Evolutionary conservation across 2,797 vertebrate species (phyloP).

Genomic region (Halcyon smyrnensis): DNA sequence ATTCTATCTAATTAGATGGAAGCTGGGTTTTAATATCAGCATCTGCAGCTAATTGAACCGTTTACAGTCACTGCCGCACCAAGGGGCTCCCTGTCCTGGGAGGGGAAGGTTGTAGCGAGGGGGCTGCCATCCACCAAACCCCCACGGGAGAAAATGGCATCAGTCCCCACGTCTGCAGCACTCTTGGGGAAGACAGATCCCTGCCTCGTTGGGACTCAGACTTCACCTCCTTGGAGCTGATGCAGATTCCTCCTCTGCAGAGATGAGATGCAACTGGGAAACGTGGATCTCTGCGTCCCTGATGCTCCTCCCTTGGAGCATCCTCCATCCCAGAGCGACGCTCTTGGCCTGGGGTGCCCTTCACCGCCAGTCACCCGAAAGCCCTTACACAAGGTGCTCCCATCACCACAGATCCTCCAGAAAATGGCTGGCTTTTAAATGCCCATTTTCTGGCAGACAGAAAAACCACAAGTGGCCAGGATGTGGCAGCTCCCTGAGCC

Average conservation of each 20-base stretch:
- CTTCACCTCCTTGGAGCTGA: neutral
- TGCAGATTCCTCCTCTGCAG: neutral
- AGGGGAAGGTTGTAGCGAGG: neutral
- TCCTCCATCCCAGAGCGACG: rapidly evolving
- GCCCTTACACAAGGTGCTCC: neutral
- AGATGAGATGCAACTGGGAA: rapidly evolving
- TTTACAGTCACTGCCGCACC: neutral
- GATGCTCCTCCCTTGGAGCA: neutral
- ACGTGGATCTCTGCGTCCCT: neutral
- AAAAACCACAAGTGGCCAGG: neutral
- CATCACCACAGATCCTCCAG: neutral
- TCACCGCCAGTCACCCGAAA: neutral
- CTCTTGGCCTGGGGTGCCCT: neutral
- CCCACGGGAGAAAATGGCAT: rapidly evolving
- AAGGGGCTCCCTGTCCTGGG: neutral
- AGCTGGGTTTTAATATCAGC: neutral
- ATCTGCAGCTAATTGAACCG: neutral
- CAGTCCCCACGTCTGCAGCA: rapidly evolving
- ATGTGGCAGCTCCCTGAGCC: rapidly evolving
- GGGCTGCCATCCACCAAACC: neutral
- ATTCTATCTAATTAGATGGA: neutral
- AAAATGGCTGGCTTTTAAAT: rapidly evolving
- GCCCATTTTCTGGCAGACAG: neutral
- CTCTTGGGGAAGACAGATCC: too few relatives aligned
- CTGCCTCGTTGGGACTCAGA: neutral